A percentile compares a stretch with the other conserved stretches of the same genome.
Conservation (phyloP, 2,113 vertebrate genomes). For the Ictalurus furcatus region DNA sequence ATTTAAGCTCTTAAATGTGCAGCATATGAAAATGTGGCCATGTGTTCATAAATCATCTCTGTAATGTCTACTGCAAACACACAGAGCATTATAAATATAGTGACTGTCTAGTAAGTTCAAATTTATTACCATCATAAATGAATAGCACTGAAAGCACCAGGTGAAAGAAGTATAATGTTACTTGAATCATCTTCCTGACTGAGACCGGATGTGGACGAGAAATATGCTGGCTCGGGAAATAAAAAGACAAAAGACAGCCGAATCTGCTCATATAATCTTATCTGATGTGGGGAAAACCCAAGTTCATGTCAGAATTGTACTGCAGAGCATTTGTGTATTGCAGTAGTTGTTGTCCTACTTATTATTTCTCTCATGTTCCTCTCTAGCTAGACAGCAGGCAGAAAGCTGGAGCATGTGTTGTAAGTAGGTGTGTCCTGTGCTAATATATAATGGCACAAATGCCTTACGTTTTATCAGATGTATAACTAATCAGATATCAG, state of each 20-base stretch:
- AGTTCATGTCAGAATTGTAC: not conserved
- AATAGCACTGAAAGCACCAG: conserved; percentile 6
- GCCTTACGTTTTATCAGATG: not conserved
- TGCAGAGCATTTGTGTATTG: no score
- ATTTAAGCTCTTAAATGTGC: not conserved
- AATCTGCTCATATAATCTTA: not conserved
- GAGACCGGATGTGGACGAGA: conserved; percentile 11
- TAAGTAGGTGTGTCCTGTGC: conserved; percentile 47
- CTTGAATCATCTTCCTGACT: not conserved
- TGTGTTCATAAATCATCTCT: conserved; percentile 2
- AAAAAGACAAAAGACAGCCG: not conserved
- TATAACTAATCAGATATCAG: not conserved
- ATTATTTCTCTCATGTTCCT: not conserved
- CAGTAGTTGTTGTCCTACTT: not conserved
- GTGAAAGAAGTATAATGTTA: not conserved
- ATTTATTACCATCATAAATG: not conserved
- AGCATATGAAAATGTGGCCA: not conserved
- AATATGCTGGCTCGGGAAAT: not conserved
- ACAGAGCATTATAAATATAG: not conserved
- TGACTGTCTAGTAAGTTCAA: not conserved
- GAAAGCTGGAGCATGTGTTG: conserved; percentile 2
- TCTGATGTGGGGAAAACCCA: no score
- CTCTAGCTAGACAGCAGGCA: not conserved
- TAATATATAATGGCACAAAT: not conserved
- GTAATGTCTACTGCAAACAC: conserved; percentile 1